phyloP scores from a whole-genome alignment of 1,140 invertebrate genomes.

The Notospermus geniculatus region DNA sequence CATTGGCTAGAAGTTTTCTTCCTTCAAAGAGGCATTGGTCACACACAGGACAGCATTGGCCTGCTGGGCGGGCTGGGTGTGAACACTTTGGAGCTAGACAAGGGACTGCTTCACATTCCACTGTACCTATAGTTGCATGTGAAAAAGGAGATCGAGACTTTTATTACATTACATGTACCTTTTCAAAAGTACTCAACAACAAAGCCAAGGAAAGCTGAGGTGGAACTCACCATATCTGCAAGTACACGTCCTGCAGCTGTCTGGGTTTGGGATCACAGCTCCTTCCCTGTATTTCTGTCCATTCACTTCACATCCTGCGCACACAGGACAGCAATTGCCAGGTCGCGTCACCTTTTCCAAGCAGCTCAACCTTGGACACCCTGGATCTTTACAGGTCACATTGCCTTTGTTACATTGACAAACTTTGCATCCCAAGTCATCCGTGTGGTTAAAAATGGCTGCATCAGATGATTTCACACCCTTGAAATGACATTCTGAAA shows the following conservation, averaged over 20 bases:
- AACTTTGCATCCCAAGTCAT: slow-evolving; percentile 31
- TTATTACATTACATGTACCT: no score
- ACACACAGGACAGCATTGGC: slow-evolving; percentile 35
- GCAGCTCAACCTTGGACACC: slow-evolving; percentile 38
- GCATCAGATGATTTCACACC: slow-evolving; percentile 32
- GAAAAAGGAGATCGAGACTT: neutral
- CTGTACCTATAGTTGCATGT: slow-evolving; percentile 30
- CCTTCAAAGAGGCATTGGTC: neutral
- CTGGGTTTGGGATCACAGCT: slow-evolving; percentile 32
- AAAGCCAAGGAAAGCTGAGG: neutral
- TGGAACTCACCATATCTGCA: slow-evolving; percentile 36
- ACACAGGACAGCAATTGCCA: slow-evolving; percentile 44
- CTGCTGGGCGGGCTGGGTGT: slow-evolving; percentile 34
- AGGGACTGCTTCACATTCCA: slow-evolving; percentile 31
- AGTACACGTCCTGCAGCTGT: slow-evolving; percentile 34
- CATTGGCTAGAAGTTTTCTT: neutral
- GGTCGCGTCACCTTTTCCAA: slow-evolving; percentile 27
- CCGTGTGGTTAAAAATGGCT: slow-evolving; percentile 28
- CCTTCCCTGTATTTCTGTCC: slow-evolving; percentile 35
- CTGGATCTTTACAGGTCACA: slow-evolving; percentile 31
- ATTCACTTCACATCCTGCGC: slow-evolving; percentile 42
- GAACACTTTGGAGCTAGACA: slow-evolving; percentile 27
- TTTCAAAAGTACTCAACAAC: no score
- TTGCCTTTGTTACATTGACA: slow-evolving; percentile 43
- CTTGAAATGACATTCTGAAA: slow-evolving; percentile 42